Conservation (phyloP, 53 echinoderm and acorn worm species). For the Crossaster papposus region DNA sequence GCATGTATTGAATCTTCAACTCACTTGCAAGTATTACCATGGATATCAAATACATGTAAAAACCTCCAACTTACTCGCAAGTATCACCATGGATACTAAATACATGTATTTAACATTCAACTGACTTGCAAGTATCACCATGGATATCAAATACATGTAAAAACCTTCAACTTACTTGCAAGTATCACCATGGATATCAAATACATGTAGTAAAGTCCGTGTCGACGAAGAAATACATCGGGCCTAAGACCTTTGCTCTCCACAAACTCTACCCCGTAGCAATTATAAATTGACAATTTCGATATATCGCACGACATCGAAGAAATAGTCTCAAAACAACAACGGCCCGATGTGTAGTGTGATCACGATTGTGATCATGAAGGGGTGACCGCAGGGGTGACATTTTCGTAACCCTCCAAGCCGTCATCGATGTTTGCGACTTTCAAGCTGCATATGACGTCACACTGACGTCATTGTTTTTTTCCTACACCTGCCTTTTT, state of each 20-base stretch:
- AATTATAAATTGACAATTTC: slow-evolving; percentile 5
- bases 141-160: no score
- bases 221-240: no score
- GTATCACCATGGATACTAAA: no score
- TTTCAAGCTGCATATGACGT: slow-evolving; percentile 15
- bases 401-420: slow-evolving; percentile 30
- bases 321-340: background rate
- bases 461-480: slow-evolving; percentile 7
- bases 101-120: no score
- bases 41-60: no score
- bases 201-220: no score
- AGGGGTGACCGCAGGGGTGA: background rate
- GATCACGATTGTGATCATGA: slow-evolving; percentile 7
- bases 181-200: no score
- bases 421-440: background rate
- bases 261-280: background rate
- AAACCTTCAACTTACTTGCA: no score
- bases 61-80: no score
- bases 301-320: background rate
- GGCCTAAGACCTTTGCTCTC: background rate
- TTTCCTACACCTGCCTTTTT: background rate
- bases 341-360: slow-evolving; percentile 5
- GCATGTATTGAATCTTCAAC: no score
- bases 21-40: no score
- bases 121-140: no score